A percentile compares a stretch with the other conserved stretches of the same genome.
phyloP scores from a whole-genome alignment of 2,113 vertebrate genomes.

The Myxocyprinus asiaticus region DNA sequence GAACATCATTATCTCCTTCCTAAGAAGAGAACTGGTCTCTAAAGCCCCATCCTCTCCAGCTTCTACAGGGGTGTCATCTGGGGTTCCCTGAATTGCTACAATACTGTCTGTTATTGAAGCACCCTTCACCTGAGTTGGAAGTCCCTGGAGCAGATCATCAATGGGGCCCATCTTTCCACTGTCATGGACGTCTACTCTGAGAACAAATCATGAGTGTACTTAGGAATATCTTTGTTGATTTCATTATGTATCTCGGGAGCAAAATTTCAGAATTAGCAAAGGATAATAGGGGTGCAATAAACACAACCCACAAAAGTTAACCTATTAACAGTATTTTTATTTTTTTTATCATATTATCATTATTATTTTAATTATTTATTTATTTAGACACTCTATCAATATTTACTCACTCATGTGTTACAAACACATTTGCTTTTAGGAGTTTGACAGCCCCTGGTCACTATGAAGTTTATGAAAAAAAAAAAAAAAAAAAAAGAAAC shows the following conservation, averaged over 20 bases:
- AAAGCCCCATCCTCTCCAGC: constrained; percentile 8
- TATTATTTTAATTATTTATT: too few species aligned
- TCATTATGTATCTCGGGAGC: neutral
- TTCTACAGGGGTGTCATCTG: constrained; percentile 7
- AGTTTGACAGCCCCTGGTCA: neutral
- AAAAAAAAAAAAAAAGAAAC: neutral
- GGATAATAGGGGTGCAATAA: neutral
- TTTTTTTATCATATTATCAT: too few species aligned
- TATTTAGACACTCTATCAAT: too few species aligned
- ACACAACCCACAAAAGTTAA: neutral
- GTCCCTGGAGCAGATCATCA: constrained; percentile 13
- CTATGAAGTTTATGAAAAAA: neutral
- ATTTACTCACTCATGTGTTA: too few species aligned
- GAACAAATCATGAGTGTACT: neutral
- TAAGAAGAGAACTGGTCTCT: constrained; percentile 3
- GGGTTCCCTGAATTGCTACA: neutral
- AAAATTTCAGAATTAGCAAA: neutral
- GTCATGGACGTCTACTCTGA: constrained; percentile 24
- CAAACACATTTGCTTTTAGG: neutral
- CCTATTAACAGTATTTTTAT: neutral
- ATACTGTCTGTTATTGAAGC: constrained; percentile 17
- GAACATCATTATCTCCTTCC: constrained; percentile 14
- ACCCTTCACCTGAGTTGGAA: constrained; percentile 5
- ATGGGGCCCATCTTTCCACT: constrained; percentile 11
- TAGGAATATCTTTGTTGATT: neutral